A percentile compares a stretch with the other conserved stretches of the same genome.
Conservation (phyloP, 2,797 vertebrate genomes). For the Megalops cyprinoides region DNA sequence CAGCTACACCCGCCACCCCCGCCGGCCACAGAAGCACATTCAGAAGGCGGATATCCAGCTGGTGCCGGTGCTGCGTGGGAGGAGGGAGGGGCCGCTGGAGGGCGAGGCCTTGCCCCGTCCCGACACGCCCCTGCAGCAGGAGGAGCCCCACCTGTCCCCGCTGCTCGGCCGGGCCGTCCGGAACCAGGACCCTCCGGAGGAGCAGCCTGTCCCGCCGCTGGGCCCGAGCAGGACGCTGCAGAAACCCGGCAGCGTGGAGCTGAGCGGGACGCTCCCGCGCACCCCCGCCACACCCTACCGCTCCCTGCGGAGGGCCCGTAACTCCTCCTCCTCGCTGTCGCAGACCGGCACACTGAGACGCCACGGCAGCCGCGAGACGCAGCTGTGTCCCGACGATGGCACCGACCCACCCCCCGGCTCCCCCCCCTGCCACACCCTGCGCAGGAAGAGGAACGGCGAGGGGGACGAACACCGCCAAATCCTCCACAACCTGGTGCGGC, state of each 20-base stretch:
- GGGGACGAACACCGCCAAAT: slow-evolving; percentile 80
- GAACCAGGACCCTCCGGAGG: slow-evolving; percentile 71
- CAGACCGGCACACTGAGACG: slow-evolving; percentile 54
- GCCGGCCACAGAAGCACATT: slow-evolving; percentile 88
- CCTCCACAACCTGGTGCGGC: slow-evolving; percentile 85
- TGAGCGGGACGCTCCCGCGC: slow-evolving; percentile 59
- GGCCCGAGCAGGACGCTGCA: slow-evolving; percentile 62
- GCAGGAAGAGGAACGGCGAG: slow-evolving; percentile 65
- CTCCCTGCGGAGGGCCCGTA: slow-evolving; percentile 68
- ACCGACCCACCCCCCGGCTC: too few relatives aligned
- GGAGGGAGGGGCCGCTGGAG: slow-evolving; percentile 63
- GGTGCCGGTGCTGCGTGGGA: slow-evolving; percentile 80
- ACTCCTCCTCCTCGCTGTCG: slow-evolving; percentile 47
- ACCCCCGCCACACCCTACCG: slow-evolving; percentile 59
- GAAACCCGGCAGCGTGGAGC: slow-evolving; percentile 70
- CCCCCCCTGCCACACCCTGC: slow-evolving; percentile 35
- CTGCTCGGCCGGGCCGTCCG: slow-evolving; percentile 69
- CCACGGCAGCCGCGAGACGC: slow-evolving; percentile 57
- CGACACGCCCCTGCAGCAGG: slow-evolving; percentile 50
- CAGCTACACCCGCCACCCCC: slow-evolving; percentile 83
- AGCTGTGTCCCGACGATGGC: slow-evolving; percentile 26
- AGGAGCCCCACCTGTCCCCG: slow-evolving; percentile 50
- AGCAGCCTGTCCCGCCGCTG: slow-evolving; percentile 43
- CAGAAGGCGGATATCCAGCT: slow-evolving; percentile 91
- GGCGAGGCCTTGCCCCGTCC: slow-evolving; percentile 63